phyloP scores from a whole-genome alignment of 2,797 vertebrate species.

The Sebastolobus altivelis region DNA sequence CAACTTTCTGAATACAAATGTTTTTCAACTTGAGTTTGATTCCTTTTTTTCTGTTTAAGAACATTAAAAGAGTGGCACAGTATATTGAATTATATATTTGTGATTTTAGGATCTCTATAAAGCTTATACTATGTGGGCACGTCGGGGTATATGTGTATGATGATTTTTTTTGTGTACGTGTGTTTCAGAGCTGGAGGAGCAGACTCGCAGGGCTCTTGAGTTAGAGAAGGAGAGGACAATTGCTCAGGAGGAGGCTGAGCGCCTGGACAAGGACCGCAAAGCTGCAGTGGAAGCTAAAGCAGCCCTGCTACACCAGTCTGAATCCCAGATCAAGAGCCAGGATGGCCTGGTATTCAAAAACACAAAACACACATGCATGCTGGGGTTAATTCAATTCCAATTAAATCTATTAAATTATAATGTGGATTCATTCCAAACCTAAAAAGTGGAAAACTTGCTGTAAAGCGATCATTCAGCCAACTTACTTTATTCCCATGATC shows the following conservation, averaged over 20 bases:
- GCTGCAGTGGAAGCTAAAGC: slow-evolving; percentile 93
- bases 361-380: neutral
- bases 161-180: slow-evolving; percentile 15
- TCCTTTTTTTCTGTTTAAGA: slow-evolving; percentile 37
- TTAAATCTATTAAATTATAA: neutral
- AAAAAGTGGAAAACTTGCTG: neutral
- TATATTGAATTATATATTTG: slow-evolving; percentile 19
- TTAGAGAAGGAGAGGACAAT: slow-evolving; percentile 93
- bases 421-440: neutral
- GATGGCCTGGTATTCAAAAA: slow-evolving; percentile 88
- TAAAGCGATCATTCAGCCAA: neutral
- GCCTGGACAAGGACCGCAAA: slow-evolving; percentile 91
- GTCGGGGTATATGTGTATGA: slow-evolving; percentile 9
- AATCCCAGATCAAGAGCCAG: slow-evolving; percentile 92
- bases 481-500: neutral
- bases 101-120: slow-evolving; percentile 15
- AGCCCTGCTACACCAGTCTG: slow-evolving; percentile 90
- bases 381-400: slow-evolving; percentile 13
- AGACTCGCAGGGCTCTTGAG: slow-evolving; percentile 93
- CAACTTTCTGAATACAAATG: slow-evolving; percentile 69
- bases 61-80: slow-evolving; percentile 25
- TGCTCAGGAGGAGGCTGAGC: slow-evolving; percentile 94
- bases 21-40: slow-evolving; percentile 42
- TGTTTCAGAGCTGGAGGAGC: slow-evolving; percentile 94
- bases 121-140: slow-evolving; percentile 6